Base-by-base conservation (phyloP, 2,888 invertebrate species). In the Chymomyza fuscimana region DNA sequence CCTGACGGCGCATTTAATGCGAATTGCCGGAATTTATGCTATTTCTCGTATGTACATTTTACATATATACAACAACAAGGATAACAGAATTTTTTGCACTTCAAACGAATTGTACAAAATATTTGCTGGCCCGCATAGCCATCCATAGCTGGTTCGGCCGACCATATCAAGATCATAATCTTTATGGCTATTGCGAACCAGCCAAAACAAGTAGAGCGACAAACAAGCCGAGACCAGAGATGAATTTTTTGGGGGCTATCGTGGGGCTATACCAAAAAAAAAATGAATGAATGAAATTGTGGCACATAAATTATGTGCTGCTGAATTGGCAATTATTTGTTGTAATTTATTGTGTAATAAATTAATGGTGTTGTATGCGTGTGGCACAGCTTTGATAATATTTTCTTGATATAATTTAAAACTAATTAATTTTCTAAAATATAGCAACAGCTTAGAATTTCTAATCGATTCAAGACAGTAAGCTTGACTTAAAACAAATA, bases 251-350 rank as follows among this genome's bases (percentile, higher is more conserved):
- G n/a, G 40, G 9, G 5, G 29, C 29, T 10, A 2, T 32, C 19
- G 7, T 4, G 9, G 51, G 9, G 63, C 61, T 60, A 22, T 16
- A 63, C 50, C 22, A 50, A 78, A 40, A 71, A 69, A 65, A 51
- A 73, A 68, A 64, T 29, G 69, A 56, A 50, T 67, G n/a, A 40
- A 72, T 69, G 68, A 73, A 78, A 77, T 79, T 78, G 74, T 76
- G 77, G 40, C 74, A 75, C 77, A 83, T 82, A 82, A 82, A 79
- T 81, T 81, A 81, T 79, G 76, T 81, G 79, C 77, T 79, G 84
- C 81, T 83, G 84, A 82, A 84, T 83, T 83, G 81, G 84, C 84
- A 81, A 82, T 83, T 81, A 83, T 82, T 82, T 83, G 73, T 76
- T 79, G 81, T 83, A 83, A 82, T 82, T 82, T 82, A 82, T 82